Base-by-base conservation (phyloP, 2,888 invertebrate genomes). In the Cheilosia impressa region DNA sequence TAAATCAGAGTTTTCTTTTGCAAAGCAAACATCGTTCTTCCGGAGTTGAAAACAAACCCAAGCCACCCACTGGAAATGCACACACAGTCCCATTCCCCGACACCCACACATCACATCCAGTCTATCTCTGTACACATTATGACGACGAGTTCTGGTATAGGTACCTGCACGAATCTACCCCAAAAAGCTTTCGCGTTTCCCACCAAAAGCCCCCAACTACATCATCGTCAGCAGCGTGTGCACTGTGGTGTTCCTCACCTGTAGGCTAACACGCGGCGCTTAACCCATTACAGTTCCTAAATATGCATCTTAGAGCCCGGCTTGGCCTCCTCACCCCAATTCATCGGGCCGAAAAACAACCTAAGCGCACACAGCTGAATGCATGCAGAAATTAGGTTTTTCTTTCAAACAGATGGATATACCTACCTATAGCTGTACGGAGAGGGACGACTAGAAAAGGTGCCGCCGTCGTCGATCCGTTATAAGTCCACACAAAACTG, bases 181-280 rank as follows among this genome's bases (percentile, higher is more conserved):
- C 19, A 34, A 53, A 63, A 58, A 83, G 72, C 73, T 72, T 72
- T 66, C 43, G 19, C 50, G 15, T 15, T 15, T 13, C 24, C 13
- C 53, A 38, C 68, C 47, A 31, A 45, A 55, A 38, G 27, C 38
- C 38, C 63, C n/a, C 60, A 17, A 24, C 43, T 13, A 17, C 24
- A 27, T 22, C 41, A 55, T 43, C 76, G 57, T 66, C 63, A 55
- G 53, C 62, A 41, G 52, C 63, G 24, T 13, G 62, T 66, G 41
- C 38, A 34, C n/a, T 47, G 58, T 52, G 41, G 65, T 85, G 85
- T 77, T 85, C 80, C 85, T 85, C 85, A 85, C 85, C 85, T 85
- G 85, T 85, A 81, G 80, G 81, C 85, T 72, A 85, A 85, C 85
- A 85, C 76, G 81, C 76, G 85, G 85, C 81, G 85, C 85, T 81